These are phyloP conservation scores for Megaleporinus macrocephalus DNA, from an alignment of 2,113 vertebrate species.

Conservation along the genomic window DNA sequence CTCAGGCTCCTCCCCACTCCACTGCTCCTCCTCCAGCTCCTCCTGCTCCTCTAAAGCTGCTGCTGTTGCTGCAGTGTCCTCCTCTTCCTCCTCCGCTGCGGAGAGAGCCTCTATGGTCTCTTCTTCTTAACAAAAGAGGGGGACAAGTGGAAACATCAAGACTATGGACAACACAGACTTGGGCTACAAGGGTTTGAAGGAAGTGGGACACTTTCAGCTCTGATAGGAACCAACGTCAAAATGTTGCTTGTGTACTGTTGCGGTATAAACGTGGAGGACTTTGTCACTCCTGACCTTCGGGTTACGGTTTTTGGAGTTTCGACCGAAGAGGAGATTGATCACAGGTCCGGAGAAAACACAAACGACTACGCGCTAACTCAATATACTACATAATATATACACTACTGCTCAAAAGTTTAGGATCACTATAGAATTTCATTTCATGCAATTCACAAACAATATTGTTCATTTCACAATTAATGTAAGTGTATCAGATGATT, in stretches of 20 bases:
- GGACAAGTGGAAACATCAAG: conserved; percentile 89
- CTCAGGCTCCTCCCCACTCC: conserved; percentile 84
- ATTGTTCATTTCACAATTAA: no score
- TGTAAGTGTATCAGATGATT: no score
- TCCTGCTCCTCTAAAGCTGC: conserved; percentile 84
- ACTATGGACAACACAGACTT: conserved; percentile 88
- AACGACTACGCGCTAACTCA: no score
- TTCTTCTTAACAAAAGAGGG: conserved; percentile 85
- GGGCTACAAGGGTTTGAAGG: conserved; percentile 74
- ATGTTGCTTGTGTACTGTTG: conserved; percentile 34
- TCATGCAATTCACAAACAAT: no score
- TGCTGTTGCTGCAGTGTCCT: conserved; percentile 78
- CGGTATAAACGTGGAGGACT: not conserved
- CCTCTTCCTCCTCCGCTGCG: conserved; percentile 81
- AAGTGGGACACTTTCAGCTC: conserved; percentile 77
- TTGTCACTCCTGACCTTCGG: no score
- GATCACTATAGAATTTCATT: no score
- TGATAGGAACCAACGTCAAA: conserved; percentile 48
- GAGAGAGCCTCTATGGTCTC: conserved; percentile 87
- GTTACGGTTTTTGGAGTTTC: no score
- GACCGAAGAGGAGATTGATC: no score
- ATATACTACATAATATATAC: no score
- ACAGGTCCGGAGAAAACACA: no score
- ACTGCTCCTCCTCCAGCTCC: conserved; percentile 79
- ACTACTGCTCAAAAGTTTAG: no score